These are phyloP conservation scores for Paraplagusia blochii DNA, from an alignment of 2,113 vertebrate species.

Conservation along the genomic window DNA sequence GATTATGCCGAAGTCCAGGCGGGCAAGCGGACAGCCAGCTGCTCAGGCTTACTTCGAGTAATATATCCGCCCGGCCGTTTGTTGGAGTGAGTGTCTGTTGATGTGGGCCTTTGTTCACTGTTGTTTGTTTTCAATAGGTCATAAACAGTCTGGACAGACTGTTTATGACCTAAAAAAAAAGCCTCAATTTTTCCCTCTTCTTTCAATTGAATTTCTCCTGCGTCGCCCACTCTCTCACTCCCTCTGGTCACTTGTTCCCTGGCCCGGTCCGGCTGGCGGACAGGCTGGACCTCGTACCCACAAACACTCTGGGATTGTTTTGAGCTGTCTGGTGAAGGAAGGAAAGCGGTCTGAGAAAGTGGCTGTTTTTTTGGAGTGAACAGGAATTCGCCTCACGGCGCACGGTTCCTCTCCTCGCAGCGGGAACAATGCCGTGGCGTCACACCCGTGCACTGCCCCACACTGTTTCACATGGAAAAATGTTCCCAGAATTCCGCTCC, in stretches of 20 bases:
- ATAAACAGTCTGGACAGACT: slow-evolving; percentile 70
- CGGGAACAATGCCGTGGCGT: slow-evolving; percentile 83
- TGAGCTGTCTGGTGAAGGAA: slow-evolving; percentile 80
- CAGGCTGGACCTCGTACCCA: slow-evolving; percentile 53
- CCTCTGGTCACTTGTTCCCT: slow-evolving; percentile 40
- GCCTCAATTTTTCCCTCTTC: slow-evolving; percentile 22
- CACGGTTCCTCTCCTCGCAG: slow-evolving; percentile 81
- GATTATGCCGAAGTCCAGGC: slow-evolving; percentile 29
- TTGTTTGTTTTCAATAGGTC: slow-evolving; percentile 70
- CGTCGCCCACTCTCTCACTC: slow-evolving; percentile 16
- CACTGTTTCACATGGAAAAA: slow-evolving; percentile 82
- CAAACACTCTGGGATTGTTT: slow-evolving; percentile 80
- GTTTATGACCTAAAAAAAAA: slow-evolving; percentile 36
- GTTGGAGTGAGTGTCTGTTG: slow-evolving; percentile 55
- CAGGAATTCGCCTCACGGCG: slow-evolving; percentile 83
- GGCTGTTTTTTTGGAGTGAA: slow-evolving; percentile 81
- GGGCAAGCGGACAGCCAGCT: slow-evolving; percentile 27
- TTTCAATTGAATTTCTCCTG: slow-evolving; percentile 34
- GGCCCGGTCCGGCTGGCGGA: slow-evolving; percentile 47
- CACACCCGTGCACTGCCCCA: slow-evolving; percentile 81
- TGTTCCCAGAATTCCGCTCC: slow-evolving; percentile 83
- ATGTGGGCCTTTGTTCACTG: slow-evolving; percentile 46
- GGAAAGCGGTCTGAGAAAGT: slow-evolving; percentile 85
- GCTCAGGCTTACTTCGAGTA: slow-evolving; percentile 35
- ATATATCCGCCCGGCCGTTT: slow-evolving; percentile 52